These are phyloP conservation scores for Bimastos eiseni DNA, from an alignment of 2,888 invertebrate genomes.

Conservation along the genomic window DNA sequence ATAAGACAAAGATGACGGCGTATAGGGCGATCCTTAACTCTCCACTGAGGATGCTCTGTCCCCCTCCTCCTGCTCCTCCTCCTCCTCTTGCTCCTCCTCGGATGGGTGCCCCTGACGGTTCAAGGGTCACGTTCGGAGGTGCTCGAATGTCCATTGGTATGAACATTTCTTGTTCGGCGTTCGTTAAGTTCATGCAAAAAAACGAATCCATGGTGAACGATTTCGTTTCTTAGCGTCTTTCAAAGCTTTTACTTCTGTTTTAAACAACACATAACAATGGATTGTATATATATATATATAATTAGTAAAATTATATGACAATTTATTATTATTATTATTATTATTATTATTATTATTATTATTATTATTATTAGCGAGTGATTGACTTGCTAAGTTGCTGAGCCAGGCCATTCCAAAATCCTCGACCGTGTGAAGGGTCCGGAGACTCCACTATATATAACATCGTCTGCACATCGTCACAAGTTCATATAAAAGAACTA, in stretches of 20 bases:
- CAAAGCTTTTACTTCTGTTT: neutral
- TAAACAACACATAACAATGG: neutral
- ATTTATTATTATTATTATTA: neutral
- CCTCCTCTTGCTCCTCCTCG: slow-evolving; percentile 17
- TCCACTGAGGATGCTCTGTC: slow-evolving; percentile 25
- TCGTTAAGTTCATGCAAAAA: neutral
- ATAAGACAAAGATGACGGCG: slow-evolving; percentile 75
- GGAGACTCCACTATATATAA: no score
- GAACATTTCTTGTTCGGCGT: neutral
- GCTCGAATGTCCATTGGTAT: neutral
- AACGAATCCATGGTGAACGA: neutral
- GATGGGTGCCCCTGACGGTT: neutral
- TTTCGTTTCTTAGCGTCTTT: neutral
- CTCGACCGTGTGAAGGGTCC: no score
- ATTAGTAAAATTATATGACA: neutral
- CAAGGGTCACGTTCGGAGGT: neutral
- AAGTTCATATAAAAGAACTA: no score
- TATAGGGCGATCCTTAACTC: slow-evolving; percentile 71
- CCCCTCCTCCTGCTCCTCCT: neutral
- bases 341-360: no score
- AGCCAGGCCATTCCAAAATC: no score
- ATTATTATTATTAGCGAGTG: no score
- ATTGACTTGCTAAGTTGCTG: no score
- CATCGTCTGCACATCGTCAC: no score
- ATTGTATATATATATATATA: neutral